Percentiles rank a stretch among this genome's conserved stretches.
Evolutionary conservation across 2,888 invertebrate genomes (phyloP).

Genomic region (Cataglyphis rosenhaueri): DNA sequence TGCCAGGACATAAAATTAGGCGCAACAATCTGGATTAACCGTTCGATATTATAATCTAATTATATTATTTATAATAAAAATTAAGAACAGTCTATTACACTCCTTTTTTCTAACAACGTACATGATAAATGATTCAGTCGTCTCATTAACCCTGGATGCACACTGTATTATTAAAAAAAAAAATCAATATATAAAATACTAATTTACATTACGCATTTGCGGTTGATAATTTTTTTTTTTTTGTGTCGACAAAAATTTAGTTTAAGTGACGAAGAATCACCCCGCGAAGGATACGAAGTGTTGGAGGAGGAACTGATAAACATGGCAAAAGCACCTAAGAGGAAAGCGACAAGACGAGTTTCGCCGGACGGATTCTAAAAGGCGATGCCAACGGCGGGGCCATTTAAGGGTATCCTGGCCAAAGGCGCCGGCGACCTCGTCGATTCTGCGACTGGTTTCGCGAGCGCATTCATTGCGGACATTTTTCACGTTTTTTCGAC

Average conservation of each 20-base stretch:
- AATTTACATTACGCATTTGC: neutral
- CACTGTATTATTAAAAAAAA: too few relatives aligned
- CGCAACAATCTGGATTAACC: neutral
- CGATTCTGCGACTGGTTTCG: conserved; percentile 74
- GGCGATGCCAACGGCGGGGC: conserved; percentile 79
- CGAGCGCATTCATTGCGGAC: conserved; percentile 57
- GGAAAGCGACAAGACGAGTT: conserved; percentile 71
- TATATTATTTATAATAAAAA: neutral
- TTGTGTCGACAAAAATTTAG: neutral
- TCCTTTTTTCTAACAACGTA: neutral
- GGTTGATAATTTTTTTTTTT: neutral
- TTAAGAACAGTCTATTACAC: neutral
- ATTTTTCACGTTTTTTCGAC: conserved; percentile 63
- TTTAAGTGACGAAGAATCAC: neutral
- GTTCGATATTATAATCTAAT: neutral
- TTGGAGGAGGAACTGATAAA: conserved; percentile 30
- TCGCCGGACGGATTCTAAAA: conserved; percentile 76
- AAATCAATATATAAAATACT: neutral
- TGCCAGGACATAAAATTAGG: neutral
- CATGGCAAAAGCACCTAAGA: conserved; percentile 42
- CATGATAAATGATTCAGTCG: neutral
- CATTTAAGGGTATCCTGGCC: conserved; percentile 82
- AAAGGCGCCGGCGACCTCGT: conserved; percentile 74
- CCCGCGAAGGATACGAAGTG: neutral
- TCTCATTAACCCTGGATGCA: neutral